Base-by-base conservation (phyloP, 1,140 invertebrate genomes). In the Temnothorax nylanderi region DNA sequence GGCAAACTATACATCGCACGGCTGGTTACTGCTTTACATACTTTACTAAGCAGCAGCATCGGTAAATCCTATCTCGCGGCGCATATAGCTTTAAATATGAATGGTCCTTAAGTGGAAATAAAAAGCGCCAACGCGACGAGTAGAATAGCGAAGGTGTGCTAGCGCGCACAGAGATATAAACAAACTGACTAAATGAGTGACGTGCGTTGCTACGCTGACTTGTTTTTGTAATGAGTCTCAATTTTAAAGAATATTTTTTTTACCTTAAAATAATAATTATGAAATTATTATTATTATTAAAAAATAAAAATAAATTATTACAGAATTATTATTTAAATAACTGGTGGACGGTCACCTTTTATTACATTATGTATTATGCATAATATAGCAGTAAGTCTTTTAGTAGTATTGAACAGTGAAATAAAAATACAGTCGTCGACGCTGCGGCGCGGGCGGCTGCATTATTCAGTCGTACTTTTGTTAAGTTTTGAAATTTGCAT, bases 21-120 rank as follows among this genome's bases (percentile, higher is more conserved):
- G 21, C 37, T 58, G 74, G 62, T 78, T 87, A 87, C 74, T 41
- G 74, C 75, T 88, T 90, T 90, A 88, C 71, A 80, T 87, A 87
- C 78, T 87, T 87, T 87, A 87, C 67, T 87, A 69, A 81, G 62
- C 82, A 85, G 60, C 80, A 84, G 82, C 75, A 65, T 74, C 78
- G 62, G 89, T 89, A 89, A 91, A 92, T 94, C 90, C 85, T 90
- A 88, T 90, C 49, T 60, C 77, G 56, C 64, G 64, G 51, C 88
- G 91, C 89, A 91, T 93, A 91, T 80, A 77, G 91, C 77, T 93
- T 93, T 91, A 93, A 94, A 94, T 93, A 93, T 93, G 91, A 93
- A 94, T 92, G 88, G 85, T 89, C 75, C 88, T 93, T 93, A 93
- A 94, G 92, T 93, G 91, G 91, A 91, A 92, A 92, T 90, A 94